Percentiles rank a stretch among this genome's conserved stretches.
Evolutionary conservation across 2,113 vertebrate species (phyloP).

Genomic region (Marmota monax): DNA sequence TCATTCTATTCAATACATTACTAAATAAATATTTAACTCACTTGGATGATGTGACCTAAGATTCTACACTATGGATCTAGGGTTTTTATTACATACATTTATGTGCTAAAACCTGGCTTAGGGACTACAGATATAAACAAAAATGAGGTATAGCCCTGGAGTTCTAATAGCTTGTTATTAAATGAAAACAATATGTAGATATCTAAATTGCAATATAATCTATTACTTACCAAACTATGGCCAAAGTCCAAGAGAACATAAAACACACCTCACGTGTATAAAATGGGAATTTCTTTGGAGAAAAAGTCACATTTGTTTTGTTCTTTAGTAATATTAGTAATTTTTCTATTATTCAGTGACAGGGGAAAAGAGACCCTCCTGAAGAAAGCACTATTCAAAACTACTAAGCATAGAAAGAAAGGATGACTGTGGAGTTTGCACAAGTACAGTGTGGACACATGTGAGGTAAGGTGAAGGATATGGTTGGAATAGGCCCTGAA

Average conservation of each 20-base stretch:
- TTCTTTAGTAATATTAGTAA: background rate
- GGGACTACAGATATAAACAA: background rate
- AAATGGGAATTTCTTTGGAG: background rate
- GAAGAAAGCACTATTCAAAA: background rate
- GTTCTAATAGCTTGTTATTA: background rate
- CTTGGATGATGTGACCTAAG: background rate
- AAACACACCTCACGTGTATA: background rate
- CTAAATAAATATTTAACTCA: background rate
- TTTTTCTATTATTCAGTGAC: conserved; percentile 11
- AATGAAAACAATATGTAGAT: background rate
- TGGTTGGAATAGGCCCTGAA: background rate
- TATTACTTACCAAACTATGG: background rate
- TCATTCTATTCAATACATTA: background rate
- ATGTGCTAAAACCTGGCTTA: background rate
- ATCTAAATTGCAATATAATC: background rate
- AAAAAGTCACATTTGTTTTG: background rate
- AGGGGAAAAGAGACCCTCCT: background rate
- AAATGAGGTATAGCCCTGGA: background rate
- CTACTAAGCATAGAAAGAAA: background rate
- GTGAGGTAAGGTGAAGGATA: rapidly evolving
- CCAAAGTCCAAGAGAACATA: background rate
- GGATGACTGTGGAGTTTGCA: background rate
- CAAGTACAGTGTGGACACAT: background rate
- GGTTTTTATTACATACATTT: background rate
- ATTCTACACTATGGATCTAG: background rate